Evolutionary conservation across 2,797 vertebrate species (phyloP).

Genomic region (Pseudopleuronectes americanus): DNA sequence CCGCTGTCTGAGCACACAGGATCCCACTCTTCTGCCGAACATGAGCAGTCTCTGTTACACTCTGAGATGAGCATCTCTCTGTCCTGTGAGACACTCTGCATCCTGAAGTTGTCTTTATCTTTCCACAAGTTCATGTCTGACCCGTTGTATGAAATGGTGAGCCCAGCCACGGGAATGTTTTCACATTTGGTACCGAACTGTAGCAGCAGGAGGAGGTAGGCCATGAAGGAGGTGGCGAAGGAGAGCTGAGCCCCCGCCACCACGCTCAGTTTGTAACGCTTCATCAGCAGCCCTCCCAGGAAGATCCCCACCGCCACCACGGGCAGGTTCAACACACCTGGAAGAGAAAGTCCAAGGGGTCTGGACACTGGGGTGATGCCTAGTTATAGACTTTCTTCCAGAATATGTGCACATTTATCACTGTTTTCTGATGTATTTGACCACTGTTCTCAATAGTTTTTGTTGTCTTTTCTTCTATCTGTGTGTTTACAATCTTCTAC

Average conservation of each 20-base stretch:
- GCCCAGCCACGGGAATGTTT: conserved; percentile 83
- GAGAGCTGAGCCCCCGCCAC: conserved; percentile 86
- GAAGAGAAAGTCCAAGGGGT: neutral
- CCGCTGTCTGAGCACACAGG: conserved; percentile 91
- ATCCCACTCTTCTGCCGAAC: conserved; percentile 88
- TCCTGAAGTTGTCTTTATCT: conserved; percentile 53
- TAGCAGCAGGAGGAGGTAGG: conserved; percentile 82
- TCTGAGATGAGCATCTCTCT: conserved; percentile 77
- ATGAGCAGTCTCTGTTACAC: conserved; percentile 89
- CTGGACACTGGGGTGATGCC: neutral
- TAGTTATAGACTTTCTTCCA: no score
- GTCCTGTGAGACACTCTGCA: conserved; percentile 63
- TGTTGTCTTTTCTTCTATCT: no score
- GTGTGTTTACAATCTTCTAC: no score
- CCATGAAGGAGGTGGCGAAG: conserved; percentile 79
- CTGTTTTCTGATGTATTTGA: no score
- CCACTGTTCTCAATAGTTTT: no score
- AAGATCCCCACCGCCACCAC: conserved; percentile 86
- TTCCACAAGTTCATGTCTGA: conserved; percentile 49
- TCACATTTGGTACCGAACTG: conserved; percentile 86
- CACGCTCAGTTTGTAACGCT: conserved; percentile 85
- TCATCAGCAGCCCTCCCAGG: conserved; percentile 88
- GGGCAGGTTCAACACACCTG: conserved; percentile 86
- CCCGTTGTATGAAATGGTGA: conserved; percentile 87
- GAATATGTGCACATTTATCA: no score